These are phyloP conservation scores for Drosophila subsilvestris DNA, from an alignment of 2,888 invertebrate genomes.

Conservation along the genomic window DNA sequence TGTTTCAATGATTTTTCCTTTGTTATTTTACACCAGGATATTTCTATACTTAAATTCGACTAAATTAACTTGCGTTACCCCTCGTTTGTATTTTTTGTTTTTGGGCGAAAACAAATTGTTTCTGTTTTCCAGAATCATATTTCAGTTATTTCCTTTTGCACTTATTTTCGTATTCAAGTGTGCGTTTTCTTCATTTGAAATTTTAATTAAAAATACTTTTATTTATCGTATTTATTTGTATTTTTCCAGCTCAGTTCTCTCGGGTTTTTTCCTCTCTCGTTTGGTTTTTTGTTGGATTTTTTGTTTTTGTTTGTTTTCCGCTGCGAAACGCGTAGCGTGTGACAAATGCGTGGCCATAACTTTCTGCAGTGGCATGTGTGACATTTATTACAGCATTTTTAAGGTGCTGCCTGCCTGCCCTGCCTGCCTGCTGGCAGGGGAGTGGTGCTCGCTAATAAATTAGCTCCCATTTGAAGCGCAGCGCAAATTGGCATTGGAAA, in stretches of 20 bases:
- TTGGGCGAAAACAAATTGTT: not conserved
- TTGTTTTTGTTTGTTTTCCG: conserved; percentile 40
- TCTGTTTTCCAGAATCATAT: conserved; percentile 13
- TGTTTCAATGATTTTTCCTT: no score
- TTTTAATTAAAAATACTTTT: conserved; percentile 73
- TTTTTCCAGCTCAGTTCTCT: conserved; percentile 20
- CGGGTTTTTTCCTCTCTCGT: no score
- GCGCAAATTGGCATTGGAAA: conserved; percentile 51
- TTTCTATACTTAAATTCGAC: not conserved
- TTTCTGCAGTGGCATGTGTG: conserved; percentile 64
- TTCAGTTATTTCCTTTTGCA: not conserved
- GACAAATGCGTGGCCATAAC: conserved; percentile 75
- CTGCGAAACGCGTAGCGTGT: conserved; percentile 48
- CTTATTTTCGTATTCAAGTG: conserved; percentile 6
- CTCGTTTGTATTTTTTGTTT: not conserved
- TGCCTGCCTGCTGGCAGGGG: conserved; percentile 9
- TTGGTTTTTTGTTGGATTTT: conserved; percentile 7
- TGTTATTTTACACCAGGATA: no score
- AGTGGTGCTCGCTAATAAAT: conserved; percentile 63
- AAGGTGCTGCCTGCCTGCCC: conserved; percentile 58
- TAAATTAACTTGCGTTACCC: not conserved
- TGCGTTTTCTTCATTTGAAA: conserved; percentile 38
- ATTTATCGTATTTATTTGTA: conserved; percentile 67
- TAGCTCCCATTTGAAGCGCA: conserved; percentile 69
- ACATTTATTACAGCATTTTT: conserved; percentile 72